phyloP scores from a whole-genome alignment of 2,113 vertebrate species.

The Natator depressus region DNA sequence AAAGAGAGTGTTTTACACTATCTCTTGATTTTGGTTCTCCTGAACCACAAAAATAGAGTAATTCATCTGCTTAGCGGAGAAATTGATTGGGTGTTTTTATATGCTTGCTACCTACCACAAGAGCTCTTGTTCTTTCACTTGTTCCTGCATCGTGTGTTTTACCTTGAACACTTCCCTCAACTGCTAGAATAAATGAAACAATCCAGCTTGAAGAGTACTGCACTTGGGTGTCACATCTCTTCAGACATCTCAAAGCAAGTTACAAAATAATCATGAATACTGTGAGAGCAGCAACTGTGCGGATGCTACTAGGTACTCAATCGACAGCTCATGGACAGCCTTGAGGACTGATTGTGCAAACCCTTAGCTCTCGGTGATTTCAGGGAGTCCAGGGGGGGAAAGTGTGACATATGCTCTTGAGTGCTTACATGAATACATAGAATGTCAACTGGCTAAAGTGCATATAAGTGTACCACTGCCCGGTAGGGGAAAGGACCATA shows the following conservation, averaged over 20 bases:
- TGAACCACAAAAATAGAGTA: not conserved
- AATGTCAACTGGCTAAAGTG: not conserved
- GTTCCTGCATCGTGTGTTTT: not conserved
- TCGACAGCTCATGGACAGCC: rapidly evolving
- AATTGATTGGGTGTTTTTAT: not conserved
- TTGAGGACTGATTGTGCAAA: rapidly evolving
- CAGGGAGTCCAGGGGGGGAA: not conserved
- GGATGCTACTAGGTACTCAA: not conserved
- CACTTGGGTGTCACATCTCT: no score
- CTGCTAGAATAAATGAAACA: rapidly evolving
- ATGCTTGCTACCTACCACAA: not conserved
- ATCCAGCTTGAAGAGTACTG: rapidly evolving
- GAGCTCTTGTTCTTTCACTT: not conserved
- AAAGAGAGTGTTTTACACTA: not conserved
- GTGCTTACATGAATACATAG: not conserved
- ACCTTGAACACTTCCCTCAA: not conserved
- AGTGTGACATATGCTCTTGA: not conserved
- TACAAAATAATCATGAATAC: rapidly evolving
- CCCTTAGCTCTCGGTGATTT: not conserved
- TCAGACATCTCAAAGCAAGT: not conserved
- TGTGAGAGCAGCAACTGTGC: not conserved
- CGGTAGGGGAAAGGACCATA: rapidly evolving
- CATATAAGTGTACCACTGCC: no score
- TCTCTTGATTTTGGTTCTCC: not conserved
- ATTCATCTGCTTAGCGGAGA: not conserved